These are phyloP conservation scores for Gryllus bimaculatus DNA, from an alignment of 1,140 invertebrate genomes.

Conservation along the genomic window DNA sequence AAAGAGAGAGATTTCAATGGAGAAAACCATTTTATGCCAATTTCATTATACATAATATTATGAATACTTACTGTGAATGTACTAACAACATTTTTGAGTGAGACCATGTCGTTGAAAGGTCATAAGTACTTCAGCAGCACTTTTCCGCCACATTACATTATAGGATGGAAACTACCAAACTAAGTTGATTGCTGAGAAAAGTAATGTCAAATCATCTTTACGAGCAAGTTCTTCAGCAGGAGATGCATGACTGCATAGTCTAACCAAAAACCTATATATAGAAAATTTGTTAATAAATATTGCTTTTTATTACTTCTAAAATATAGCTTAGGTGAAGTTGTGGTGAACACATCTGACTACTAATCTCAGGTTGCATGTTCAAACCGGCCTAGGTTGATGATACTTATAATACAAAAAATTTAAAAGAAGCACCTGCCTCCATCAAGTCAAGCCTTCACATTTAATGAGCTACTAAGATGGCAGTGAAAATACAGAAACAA, in stretches of 20 bases:
- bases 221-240: constrained; percentile 92
- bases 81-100: constrained; percentile 80
- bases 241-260: constrained; percentile 82
- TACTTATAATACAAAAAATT: too few species aligned
- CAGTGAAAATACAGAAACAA: too few species aligned
- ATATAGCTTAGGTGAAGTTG: too few species aligned
- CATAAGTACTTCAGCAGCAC: constrained; percentile 91
- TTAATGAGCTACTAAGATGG: too few species aligned
- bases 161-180: constrained; percentile 83
- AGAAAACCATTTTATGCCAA: not conserved
- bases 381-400: too few species aligned
- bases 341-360: too few species aligned
- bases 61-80: constrained; percentile 83
- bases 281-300: not conserved
- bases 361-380: too few species aligned
- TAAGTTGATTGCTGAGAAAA: constrained; percentile 96
- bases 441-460: too few species aligned
- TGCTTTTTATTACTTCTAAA: too few species aligned
- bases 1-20: too few species aligned
- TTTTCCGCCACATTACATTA: constrained; percentile 94
- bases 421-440: too few species aligned
- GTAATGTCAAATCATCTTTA: constrained; percentile 89
- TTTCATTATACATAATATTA: not conserved
- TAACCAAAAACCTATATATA: constrained; percentile 70
- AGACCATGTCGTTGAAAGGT: constrained; percentile 90